Evolutionary conservation across 1,140 invertebrate species (phyloP).

Genomic region (Drosophila littoralis): DNA sequence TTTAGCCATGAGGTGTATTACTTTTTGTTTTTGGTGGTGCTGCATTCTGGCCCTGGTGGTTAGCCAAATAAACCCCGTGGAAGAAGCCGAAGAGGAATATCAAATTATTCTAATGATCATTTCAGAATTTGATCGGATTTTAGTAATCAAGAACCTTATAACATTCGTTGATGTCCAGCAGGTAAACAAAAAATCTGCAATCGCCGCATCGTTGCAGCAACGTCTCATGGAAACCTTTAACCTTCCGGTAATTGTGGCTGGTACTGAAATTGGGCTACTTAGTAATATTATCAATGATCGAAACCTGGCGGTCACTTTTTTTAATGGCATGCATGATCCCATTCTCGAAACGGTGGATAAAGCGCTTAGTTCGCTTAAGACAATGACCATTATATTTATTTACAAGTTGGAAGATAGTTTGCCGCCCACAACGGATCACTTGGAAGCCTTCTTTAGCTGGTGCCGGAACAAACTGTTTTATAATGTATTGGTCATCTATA

Average conservation of each 20-base stretch:
- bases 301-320: not conserved
- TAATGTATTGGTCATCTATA: not conserved
- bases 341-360: not conserved
- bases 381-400: not conserved
- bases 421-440: too few species aligned
- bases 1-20: slow-evolving; percentile 11
- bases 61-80: not conserved
- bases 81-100: not conserved
- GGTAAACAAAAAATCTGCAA: too few species aligned
- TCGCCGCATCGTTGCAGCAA: not conserved
- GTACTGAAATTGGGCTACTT: not conserved
- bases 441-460: slow-evolving; percentile 6
- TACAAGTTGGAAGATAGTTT: not conserved
- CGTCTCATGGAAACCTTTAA: slow-evolving; percentile 7
- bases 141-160: not conserved
- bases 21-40: not conserved
- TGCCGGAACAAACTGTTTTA: not conserved
- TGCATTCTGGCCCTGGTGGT: not conserved
- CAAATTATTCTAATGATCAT: not conserved
- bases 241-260: not conserved
- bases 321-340: not conserved
- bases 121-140: not conserved
- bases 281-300: not conserved
- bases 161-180: not conserved
- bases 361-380: not conserved